Base-by-base conservation (phyloP, 2,113 vertebrate genomes). In the Crotalus tigris region DNA sequence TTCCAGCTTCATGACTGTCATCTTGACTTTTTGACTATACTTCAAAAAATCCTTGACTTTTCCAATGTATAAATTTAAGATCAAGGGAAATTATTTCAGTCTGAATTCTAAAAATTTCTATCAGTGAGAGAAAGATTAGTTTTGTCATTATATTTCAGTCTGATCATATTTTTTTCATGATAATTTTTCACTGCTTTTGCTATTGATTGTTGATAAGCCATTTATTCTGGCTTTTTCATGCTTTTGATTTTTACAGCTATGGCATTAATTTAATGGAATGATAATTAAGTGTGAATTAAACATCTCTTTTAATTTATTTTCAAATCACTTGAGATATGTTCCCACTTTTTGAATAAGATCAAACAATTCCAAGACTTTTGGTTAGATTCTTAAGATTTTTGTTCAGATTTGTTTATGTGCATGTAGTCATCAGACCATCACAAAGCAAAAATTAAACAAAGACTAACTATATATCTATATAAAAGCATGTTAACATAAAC, bases 211-310 rank as follows among this genome's bases (percentile, higher is more conserved):
- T 90, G 55, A 58, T 19, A 90, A 89, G 44, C 46, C 24, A 53
- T 90, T 53, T 90, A 17, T n/a, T 90, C 59, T 15, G 29, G 3
- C 17, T 61, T 64, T 51, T 53, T 15, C n/a, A 26, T 39, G 58
- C 51, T 81, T 39, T 54, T 91, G 44, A 55, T 39, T n/a, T 81
- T 39, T 3, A 21, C 21, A 53, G 46, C 15, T 29, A 49, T 33
- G 7, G 57, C 5, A 90, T 53, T 54, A 11, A 24, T 91, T 91
- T 54, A 53, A 54, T 81, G 49, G 64, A 19, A 55, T 51, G 23
- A 17, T 85, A 55, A 85, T 91, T 81, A 81, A 85, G 21, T 91
- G 90, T 91, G 64, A 91, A 91, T 55, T 91, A 85, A 55, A 44
- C 51, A 91, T 44, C 23, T 26, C 53, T 33, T 90, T 69, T 33